Base-by-base conservation (phyloP, 1,140 invertebrate species). In the Lepeophtheirus salmonis region DNA sequence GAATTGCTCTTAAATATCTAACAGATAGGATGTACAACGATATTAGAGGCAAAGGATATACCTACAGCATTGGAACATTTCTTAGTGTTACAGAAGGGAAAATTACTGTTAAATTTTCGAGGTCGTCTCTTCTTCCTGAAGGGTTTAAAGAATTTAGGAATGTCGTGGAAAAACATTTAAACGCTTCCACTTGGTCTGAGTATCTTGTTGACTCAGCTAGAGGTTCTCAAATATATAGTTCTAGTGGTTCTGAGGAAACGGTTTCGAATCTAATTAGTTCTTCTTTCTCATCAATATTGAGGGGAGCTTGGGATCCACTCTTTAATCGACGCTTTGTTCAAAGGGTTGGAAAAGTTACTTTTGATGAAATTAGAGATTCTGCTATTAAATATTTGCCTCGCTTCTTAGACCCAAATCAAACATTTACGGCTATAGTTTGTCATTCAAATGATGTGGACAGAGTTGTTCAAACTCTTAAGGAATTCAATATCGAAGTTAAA, bases 11-110 rank as follows among this genome's bases (percentile, higher is more conserved):
- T 16, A 26, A 59, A 41, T 59, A 59, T 16, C 22, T 59, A 12
- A 18, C 57, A 13, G 57, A 59, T 17, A n/a, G 49, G 16, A 59
- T 59, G 57, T 59, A 59, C 16, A 23, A 59, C 16, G 14, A 17
- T 12, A 41, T 59, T 16, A n/a, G 57, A 20, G 57, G 57, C 21
- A 17, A 25, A 30, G 55, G 55, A n/a, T 41, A 52, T 14, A 41
- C 30, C 3, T 59, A 59, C 48, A 23, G 57, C 18, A 41, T 59
- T 14, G 16, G n/a, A n/a, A 20, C 50, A 3, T 41, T 16, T 18
- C 10, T 41, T 1, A 52, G 30, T 14, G 57, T 59, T 2, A 59
- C 57, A 12, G 57, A 59, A 41, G 57, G 57, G 3, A 48, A 41
- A 10, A 4, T 50, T 2, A 2, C 23, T 1, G 17, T 59, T 12